A percentile compares a stretch with the other conserved stretches of the same genome.
These are phyloP conservation scores for Forbesichthys papilliferus DNA, from an alignment of 2,113 vertebrate genomes.

Conservation along the genomic window DNA sequence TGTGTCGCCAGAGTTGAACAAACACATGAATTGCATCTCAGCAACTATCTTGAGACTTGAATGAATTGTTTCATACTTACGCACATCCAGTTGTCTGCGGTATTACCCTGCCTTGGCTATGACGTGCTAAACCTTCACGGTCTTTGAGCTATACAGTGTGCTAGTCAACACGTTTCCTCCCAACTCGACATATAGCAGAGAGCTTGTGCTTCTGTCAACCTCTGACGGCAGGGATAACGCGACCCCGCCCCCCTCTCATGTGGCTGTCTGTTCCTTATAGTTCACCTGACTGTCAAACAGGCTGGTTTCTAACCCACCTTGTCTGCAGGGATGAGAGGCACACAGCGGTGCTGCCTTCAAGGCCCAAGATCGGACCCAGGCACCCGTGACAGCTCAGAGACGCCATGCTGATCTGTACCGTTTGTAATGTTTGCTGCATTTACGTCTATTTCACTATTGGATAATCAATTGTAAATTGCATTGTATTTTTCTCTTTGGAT, in stretches of 20 bases:
- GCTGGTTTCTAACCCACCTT: no score
- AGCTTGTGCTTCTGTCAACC: constrained; percentile 21
- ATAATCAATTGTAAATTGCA: no score
- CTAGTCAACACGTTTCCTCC: constrained; percentile 18
- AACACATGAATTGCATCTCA: no score
- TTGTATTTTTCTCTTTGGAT: no score
- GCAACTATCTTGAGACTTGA: no score
- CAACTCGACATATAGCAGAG: constrained; percentile 9
- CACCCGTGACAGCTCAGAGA: constrained; percentile 54
- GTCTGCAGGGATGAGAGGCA: constrained; percentile 33
- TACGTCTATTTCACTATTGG: no score
- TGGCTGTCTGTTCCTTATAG: constrained; percentile 45
- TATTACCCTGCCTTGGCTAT: constrained; percentile 1
- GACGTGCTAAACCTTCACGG: neutral
- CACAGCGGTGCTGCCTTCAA: constrained; percentile 39
- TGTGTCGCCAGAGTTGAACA: no score
- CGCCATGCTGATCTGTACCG: constrained; percentile 16
- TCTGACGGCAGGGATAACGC: constrained; percentile 32
- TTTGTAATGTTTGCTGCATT: no score
- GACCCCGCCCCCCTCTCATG: constrained; percentile 41
- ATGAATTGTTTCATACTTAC: no score
- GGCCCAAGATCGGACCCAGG: constrained; percentile 14
- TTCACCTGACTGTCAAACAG: constrained; percentile 31
- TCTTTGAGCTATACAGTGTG: constrained; percentile 22
- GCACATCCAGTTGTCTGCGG: no score